These are phyloP conservation scores for Tiliqua scincoides DNA, from an alignment of 2,113 vertebrate species.

Conservation along the genomic window DNA sequence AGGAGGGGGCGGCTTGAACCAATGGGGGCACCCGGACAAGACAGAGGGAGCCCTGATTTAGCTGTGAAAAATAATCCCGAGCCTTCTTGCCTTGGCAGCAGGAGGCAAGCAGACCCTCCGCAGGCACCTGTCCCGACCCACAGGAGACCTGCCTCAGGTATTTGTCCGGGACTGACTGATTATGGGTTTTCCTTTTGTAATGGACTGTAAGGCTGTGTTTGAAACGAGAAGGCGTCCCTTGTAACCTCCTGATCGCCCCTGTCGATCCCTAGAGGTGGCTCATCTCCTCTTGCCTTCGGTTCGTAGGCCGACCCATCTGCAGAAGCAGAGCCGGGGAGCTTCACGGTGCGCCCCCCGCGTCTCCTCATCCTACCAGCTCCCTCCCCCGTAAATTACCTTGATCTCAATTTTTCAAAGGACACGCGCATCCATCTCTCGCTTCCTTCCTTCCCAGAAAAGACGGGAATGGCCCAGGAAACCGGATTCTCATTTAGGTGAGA, in stretches of 20 bases:
- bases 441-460: background rate
- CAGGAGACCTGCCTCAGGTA: background rate
- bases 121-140: background rate
- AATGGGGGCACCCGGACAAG: slow-evolving; percentile 6
- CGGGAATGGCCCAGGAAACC: background rate
- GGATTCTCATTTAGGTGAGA: background rate
- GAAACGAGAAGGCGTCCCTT: background rate
- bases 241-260: background rate
- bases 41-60: background rate
- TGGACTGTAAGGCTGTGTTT: background rate
- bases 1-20: background rate
- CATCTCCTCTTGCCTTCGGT: background rate
- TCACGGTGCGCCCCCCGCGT: background rate
- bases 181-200: background rate
- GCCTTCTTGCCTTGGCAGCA: background rate
- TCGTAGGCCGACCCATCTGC: background rate
- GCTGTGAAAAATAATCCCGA: background rate
- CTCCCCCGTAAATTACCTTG: background rate
- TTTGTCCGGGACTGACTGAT: background rate
- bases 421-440: background rate
- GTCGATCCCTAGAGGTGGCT: background rate
- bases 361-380: background rate
- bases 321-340: background rate
- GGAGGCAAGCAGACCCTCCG: background rate
- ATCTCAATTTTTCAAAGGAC: background rate